A percentile compares a stretch with the other conserved stretches of the same genome.
phyloP scores from a whole-genome alignment of 1,140 invertebrate species.

The Macrotrachela quadricornifera region DNA sequence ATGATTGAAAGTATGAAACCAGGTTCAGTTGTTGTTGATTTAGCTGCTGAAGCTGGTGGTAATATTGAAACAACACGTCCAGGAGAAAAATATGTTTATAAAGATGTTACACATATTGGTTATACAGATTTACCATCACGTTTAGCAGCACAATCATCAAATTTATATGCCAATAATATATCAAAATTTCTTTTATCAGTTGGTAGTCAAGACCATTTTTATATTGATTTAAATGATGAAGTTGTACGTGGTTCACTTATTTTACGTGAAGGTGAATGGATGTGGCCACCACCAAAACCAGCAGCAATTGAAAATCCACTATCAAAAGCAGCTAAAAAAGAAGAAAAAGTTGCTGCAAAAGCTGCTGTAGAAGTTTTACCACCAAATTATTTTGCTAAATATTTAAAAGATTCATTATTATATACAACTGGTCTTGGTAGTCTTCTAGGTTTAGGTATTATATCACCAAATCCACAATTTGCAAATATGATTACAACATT shows the following conservation, averaged over 20 bases:
- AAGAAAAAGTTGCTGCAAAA: slow-evolving; percentile 13
- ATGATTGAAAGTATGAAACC: slow-evolving; percentile 64
- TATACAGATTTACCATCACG: slow-evolving; percentile 61
- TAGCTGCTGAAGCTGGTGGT: slow-evolving; percentile 66
- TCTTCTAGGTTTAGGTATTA: slow-evolving; percentile 39
- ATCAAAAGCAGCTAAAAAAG: neutral
- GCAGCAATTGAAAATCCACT: slow-evolving; percentile 7
- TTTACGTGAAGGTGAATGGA: slow-evolving; percentile 45
- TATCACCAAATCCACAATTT: slow-evolving; percentile 56
- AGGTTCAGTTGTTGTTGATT: slow-evolving; percentile 64
- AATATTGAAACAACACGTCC: slow-evolving; percentile 63
- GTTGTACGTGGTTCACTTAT: slow-evolving; percentile 61
- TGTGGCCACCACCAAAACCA: slow-evolving; percentile 53
- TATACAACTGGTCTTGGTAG: slow-evolving; percentile 43
- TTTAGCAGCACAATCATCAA: slow-evolving; percentile 61
- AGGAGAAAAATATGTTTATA: slow-evolving; percentile 48
- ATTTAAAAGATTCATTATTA: slow-evolving; percentile 43
- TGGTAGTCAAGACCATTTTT: slow-evolving; percentile 49
- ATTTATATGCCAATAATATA: slow-evolving; percentile 69
- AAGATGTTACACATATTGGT: slow-evolving; percentile 60
- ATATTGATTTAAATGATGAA: slow-evolving; percentile 60
- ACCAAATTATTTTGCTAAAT: slow-evolving; percentile 34
- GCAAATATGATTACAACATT: slow-evolving; percentile 67
- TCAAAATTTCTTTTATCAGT: slow-evolving; percentile 63
- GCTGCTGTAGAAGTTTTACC: slow-evolving; percentile 29